phyloP scores from a whole-genome alignment of 2,888 invertebrate species.

The Morpho achilles region DNA sequence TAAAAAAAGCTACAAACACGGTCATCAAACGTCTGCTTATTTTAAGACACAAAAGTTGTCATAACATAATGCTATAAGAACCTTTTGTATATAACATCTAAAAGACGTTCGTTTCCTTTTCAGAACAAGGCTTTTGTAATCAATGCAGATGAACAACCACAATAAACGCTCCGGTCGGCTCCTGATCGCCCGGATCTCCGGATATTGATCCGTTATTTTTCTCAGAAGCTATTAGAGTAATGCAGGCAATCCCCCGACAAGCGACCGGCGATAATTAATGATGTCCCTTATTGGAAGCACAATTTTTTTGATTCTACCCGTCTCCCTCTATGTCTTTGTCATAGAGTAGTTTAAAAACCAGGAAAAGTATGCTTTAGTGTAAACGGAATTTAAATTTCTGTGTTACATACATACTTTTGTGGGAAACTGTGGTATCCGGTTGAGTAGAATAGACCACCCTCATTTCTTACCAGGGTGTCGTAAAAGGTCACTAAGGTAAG shows the following conservation, averaged over 20 bases:
- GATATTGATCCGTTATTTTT: slow-evolving; percentile 67
- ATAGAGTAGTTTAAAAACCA: slow-evolving; percentile 19
- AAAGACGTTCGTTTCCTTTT: neutral
- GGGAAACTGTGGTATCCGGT: too few species aligned
- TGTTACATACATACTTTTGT: too few species aligned
- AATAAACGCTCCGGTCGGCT: slow-evolving; percentile 31
- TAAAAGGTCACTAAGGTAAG: too few species aligned
- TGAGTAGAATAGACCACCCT: too few species aligned
- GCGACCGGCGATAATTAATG: slow-evolving; percentile 81
- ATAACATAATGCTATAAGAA: too few species aligned
- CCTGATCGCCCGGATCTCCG: slow-evolving; percentile 26
- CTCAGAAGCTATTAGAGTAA: slow-evolving; percentile 57
- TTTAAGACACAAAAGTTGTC: neutral
- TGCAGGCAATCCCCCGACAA: slow-evolving; percentile 57
- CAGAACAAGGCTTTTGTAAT: slow-evolving; percentile 16
- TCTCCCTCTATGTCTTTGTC: slow-evolving; percentile 33
- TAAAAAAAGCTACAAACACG: too few species aligned
- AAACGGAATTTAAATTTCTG: too few species aligned
- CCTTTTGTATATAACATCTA: neutral
- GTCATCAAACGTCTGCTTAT: too few species aligned
- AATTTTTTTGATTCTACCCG: slow-evolving; percentile 81
- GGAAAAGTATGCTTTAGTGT: too few species aligned
- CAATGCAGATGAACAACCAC: slow-evolving; percentile 32
- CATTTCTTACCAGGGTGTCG: too few species aligned
- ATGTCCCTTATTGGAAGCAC: slow-evolving; percentile 84